These are phyloP conservation scores for Acromyrmex heyeri DNA, from an alignment of 1,140 invertebrate genomes.

Conservation along the genomic window DNA sequence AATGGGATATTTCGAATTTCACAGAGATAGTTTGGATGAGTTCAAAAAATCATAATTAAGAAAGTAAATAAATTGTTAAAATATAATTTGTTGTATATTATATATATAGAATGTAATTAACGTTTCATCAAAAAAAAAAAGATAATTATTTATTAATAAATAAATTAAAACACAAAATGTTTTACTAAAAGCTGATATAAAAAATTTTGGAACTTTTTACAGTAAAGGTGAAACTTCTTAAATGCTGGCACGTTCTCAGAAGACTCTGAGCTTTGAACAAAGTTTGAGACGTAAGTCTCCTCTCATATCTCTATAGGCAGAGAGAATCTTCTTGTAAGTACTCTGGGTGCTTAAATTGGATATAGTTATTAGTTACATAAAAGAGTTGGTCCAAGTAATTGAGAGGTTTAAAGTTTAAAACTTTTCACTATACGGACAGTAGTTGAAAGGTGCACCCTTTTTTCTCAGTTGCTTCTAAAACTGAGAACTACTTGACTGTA, in stretches of 20 bases:
- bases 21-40: background rate
- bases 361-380: conserved; percentile 33
- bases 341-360: conserved; percentile 17
- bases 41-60: background rate
- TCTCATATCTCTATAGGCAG: conserved; percentile 11
- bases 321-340: conserved; percentile 10
- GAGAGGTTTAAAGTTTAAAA: conserved; percentile 13
- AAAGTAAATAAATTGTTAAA: background rate
- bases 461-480: background rate
- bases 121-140: background rate
- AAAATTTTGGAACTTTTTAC: conserved; percentile 1
- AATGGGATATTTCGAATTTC: background rate
- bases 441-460: background rate
- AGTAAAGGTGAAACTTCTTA: background rate
- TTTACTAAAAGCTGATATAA: background rate
- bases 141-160: background rate
- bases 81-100: conserved; percentile 7
- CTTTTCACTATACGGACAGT: background rate
- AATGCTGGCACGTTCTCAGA: background rate
- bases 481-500: background rate
- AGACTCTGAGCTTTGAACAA: conserved; percentile 32
- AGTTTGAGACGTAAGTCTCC: conserved; percentile 6
- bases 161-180: background rate
- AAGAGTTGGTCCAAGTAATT: conserved; percentile 39
- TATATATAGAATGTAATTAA: background rate